Conservation (phyloP, 2,888 invertebrate genomes). For the Stenichneumon culpator region DNA sequence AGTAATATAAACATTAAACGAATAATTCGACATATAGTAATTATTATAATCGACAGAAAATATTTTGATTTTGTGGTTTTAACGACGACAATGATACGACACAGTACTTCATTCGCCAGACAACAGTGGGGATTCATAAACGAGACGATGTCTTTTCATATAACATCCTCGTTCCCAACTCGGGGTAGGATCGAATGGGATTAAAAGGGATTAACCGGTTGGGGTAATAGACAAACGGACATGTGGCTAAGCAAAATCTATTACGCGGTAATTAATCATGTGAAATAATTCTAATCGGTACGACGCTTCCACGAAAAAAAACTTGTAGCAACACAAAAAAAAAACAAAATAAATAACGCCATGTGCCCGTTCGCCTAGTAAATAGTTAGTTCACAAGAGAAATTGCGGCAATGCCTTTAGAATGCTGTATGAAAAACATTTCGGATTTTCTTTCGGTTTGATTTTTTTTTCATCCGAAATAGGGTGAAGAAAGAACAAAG, state of each 20-base stretch:
- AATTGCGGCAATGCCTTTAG: constrained; percentile 38
- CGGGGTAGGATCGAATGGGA: constrained; percentile 25
- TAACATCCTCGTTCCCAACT: constrained; percentile 49
- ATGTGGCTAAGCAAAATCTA: neutral
- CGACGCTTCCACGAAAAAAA: neutral
- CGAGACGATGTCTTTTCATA: constrained; percentile 53
- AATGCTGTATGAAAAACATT: constrained; percentile 24
- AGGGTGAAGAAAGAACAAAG: constrained; percentile 45
- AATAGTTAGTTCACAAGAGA: constrained; percentile 64
- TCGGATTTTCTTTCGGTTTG: constrained; percentile 53
- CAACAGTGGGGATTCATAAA: constrained; percentile 70
- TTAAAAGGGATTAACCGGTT: constrained; percentile 26
- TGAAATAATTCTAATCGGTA: neutral
- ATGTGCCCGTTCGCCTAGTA: constrained; percentile 5
- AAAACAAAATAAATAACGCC: neutral
- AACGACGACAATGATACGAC: constrained; percentile 77
- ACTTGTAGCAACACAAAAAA: neutral
- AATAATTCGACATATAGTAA: constrained; percentile 37
- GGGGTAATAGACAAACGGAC: constrained; percentile 14
- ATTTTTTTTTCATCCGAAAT: constrained; percentile 50
- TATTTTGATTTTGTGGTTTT: constrained; percentile 41
- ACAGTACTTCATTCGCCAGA: constrained; percentile 82
- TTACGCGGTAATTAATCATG: neutral
- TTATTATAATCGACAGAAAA: constrained; percentile 38
- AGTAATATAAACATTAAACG: constrained; percentile 30